Evolutionary conservation across 1,140 invertebrate genomes (phyloP), one percentile per base, ranked within the genome.

Genomic region (Nephotettix cincticeps): DNA sequence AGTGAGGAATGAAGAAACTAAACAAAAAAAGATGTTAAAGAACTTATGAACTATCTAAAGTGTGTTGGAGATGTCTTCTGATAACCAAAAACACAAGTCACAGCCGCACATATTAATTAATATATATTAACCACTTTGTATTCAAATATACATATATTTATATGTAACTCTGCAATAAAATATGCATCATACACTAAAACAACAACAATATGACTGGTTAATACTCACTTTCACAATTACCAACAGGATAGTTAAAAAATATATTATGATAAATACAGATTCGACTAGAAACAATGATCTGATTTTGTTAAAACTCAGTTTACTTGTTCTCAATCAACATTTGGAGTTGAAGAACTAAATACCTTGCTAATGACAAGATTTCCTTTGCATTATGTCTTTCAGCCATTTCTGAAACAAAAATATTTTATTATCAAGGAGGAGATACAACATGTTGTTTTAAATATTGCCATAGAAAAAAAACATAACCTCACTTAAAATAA

Each of bases 311-410:
- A 28, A 36, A 65, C 19, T 17, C n/a, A 47, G 13, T 76, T 83
- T 87, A 93, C 82, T 93, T 93, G 80, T 96, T 95, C 80, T 95
- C 93, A 75, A 97, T 96, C 51, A 96, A 83, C 71, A 92, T 92
- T 83, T 97, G 95, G 73, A 97, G 85, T 83, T 95, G 91, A 51
- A 92, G 82, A 1, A 96, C 93, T 21, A 96, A 82, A 77, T 94
- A 92, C 72, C 94, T 84, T 0, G 94, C 90, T 71, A 95, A 83
- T 73, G 88, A 87, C 23, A 97, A 80, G n/a, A 97, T 89, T 23
- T 90, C 86, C 74, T 88, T 87, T 0, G 92, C 92, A 81, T 97
- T 90, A 80, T 97, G 95, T 74, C 92, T 85, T 80, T 97, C 95
- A 0, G 95, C 95, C 95, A 97, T 97, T 91, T 97, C 95, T 96